Evolutionary conservation across 2,888 invertebrate genomes (phyloP).

Genomic region (Eristalis pertinax): DNA sequence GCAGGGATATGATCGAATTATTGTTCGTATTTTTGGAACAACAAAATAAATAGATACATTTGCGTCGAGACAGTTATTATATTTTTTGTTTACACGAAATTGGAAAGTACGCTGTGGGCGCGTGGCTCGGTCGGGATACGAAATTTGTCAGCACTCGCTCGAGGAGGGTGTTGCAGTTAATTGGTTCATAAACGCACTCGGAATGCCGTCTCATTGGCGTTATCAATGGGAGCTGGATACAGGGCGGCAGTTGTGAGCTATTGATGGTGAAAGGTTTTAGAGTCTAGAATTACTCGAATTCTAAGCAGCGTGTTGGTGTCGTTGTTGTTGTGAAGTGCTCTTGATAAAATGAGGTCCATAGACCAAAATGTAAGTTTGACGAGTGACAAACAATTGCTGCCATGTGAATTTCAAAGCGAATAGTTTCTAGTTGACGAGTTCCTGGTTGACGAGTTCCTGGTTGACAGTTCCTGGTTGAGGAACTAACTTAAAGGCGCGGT

Average conservation of each 20-base stretch:
- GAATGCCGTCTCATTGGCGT: not conserved
- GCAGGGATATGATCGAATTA: constrained; percentile 62
- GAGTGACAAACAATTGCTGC: too few relatives aligned
- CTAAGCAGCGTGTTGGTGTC: too few relatives aligned
- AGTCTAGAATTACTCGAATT: not conserved
- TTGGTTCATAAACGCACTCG: constrained; percentile 43
- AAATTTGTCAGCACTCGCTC: constrained; percentile 51
- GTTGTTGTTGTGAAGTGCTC: too few relatives aligned
- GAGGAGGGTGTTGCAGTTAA: constrained; percentile 19
- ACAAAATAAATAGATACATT: not conserved
- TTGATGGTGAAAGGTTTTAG: constrained; percentile 8
- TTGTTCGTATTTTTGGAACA: constrained; percentile 63
- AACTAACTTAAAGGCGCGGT: too few relatives aligned
- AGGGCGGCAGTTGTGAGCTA: not conserved
- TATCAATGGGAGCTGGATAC: constrained; percentile 2
- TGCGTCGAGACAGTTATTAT: constrained; percentile 54
- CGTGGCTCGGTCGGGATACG: constrained; percentile 40
- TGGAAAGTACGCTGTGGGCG: constrained; percentile 28
- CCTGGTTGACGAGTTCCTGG: too few relatives aligned
- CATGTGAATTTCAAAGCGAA: too few relatives aligned
- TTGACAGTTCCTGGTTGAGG: too few relatives aligned
- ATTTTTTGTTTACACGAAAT: constrained; percentile 62
- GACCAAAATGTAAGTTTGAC: too few relatives aligned
- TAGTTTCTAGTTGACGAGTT: too few relatives aligned
- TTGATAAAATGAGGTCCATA: too few relatives aligned